Percentiles rank a stretch among this genome's conserved stretches.
Evolutionary conservation across 1,140 invertebrate genomes (phyloP).

Genomic region (Eufriesea mexicana): DNA sequence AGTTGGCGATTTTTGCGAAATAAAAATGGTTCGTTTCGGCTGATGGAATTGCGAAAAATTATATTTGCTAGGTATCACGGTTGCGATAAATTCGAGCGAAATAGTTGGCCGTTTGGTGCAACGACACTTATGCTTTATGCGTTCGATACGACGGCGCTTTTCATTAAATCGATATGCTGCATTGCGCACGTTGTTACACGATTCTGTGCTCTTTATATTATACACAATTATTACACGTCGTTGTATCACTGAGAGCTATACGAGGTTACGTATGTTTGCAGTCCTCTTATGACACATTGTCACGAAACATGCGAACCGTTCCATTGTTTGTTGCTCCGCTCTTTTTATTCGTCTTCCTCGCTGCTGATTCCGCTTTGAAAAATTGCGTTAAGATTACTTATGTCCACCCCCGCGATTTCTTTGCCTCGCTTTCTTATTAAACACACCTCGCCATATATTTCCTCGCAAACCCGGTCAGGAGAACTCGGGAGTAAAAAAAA

Average conservation of each 20-base stretch:
- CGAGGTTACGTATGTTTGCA: conserved; percentile 22
- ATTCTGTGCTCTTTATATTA: conserved; percentile 52
- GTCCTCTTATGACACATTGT: conserved; percentile 43
- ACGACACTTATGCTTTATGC: conserved; percentile 49
- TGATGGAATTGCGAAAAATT: background rate
- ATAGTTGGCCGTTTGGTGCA: conserved; percentile 5
- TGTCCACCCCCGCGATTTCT: background rate
- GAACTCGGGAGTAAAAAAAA: no score
- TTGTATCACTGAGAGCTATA: conserved; percentile 32
- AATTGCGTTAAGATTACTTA: conserved; percentile 29
- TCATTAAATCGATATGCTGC: conserved; percentile 56
- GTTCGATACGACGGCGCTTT: conserved; percentile 43
- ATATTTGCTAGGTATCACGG: no score
- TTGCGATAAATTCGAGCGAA: background rate
- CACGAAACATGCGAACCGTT: conserved; percentile 40
- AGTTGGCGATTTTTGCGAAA: background rate
- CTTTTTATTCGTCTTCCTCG: conserved; percentile 10
- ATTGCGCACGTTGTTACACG: conserved; percentile 53
- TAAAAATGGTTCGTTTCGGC: background rate
- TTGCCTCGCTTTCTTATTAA: background rate
- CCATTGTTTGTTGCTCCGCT: conserved; percentile 31
- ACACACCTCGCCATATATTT: background rate
- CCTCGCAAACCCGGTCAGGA: no score
- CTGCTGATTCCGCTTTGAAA: conserved; percentile 4
- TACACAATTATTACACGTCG: conserved; percentile 45